Percentiles rank a stretch among this genome's conserved stretches.
phyloP scores from a whole-genome alignment of 2,888 invertebrate species.

The Phengaris arion region DNA sequence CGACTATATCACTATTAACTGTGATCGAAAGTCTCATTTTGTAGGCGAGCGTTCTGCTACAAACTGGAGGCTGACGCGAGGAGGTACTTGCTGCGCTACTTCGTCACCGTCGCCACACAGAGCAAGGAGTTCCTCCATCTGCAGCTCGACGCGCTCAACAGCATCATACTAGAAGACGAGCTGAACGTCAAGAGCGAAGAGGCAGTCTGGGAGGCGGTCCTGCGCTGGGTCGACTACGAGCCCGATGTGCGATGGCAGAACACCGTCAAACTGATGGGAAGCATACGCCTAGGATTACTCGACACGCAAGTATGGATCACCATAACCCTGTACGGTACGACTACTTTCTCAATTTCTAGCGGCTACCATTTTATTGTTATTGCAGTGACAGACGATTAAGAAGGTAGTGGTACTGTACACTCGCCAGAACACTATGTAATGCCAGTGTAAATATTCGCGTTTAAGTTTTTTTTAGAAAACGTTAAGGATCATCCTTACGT shows the following conservation, averaged over 20 bases:
- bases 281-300: conserved; percentile 89
- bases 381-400: not conserved
- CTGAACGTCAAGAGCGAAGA: conserved; percentile 93
- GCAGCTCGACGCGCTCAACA: conserved; percentile 85
- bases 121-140: conserved; percentile 88
- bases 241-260: conserved; percentile 85
- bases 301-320: conserved; percentile 82
- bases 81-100: conserved; percentile 86
- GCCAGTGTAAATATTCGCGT: conserved; percentile 31
- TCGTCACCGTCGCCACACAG: conserved; percentile 84
- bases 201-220: conserved; percentile 90
- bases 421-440: not conserved
- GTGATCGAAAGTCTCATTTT: conserved; percentile 37
- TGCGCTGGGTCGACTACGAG: conserved; percentile 92
- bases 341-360: not conserved
- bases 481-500: conserved; percentile 94
- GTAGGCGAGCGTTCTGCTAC: conserved; percentile 84
- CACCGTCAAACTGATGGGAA: conserved; percentile 88
- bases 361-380: no score
- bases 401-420: not conserved
- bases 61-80: conserved; percentile 84
- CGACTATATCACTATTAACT: no score
- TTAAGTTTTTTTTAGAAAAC: conserved; percentile 93
- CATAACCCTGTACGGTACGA: not conserved
- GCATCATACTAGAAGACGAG: conserved; percentile 89